Evolutionary conservation across 2,888 invertebrate species (phyloP).

Genomic region (Acrobasis suavella): DNA sequence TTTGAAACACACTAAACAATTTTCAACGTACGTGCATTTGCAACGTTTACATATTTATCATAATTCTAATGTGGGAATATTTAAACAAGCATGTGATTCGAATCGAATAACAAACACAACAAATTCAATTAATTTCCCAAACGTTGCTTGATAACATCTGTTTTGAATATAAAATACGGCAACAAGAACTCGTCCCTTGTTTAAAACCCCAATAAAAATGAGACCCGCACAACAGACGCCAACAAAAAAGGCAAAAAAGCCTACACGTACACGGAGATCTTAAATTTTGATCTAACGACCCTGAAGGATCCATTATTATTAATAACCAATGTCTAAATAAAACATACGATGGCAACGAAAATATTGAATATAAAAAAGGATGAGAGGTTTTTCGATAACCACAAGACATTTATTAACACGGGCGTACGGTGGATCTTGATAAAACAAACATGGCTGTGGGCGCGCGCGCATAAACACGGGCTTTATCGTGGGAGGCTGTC

Average conservation of each 20-base stretch:
- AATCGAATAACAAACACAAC: constrained; percentile 70
- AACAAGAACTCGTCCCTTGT: constrained; percentile 63
- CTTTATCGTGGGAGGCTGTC: constrained; percentile 82
- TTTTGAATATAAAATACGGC: constrained; percentile 77
- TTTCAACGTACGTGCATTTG: constrained; percentile 29
- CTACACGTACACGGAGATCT: constrained; percentile 67
- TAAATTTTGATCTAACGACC: constrained; percentile 76
- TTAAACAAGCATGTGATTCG: constrained; percentile 67
- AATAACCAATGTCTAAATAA: constrained; percentile 80
- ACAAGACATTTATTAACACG: constrained; percentile 80
- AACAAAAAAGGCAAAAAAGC: constrained; percentile 65
- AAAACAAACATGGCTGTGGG: constrained; percentile 81
- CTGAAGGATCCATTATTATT: constrained; percentile 77
- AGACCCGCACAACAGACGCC: constrained; percentile 65
- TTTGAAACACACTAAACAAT: constrained; percentile 15
- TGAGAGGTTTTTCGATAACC: constrained; percentile 57
- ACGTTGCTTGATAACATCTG: constrained; percentile 74
- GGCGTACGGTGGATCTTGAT: constrained; percentile 75
- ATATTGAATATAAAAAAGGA: constrained; percentile 63
- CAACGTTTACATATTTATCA: constrained; percentile 29
- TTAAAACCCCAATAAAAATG: constrained; percentile 68
- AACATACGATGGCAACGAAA: constrained; percentile 68
- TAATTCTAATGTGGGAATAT: constrained; percentile 62
- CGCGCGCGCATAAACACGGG: constrained; percentile 76
- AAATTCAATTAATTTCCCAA: constrained; percentile 76